Evolutionary conservation across 2,113 vertebrate genomes (phyloP).

Genomic region (Bombycilla garrulus): DNA sequence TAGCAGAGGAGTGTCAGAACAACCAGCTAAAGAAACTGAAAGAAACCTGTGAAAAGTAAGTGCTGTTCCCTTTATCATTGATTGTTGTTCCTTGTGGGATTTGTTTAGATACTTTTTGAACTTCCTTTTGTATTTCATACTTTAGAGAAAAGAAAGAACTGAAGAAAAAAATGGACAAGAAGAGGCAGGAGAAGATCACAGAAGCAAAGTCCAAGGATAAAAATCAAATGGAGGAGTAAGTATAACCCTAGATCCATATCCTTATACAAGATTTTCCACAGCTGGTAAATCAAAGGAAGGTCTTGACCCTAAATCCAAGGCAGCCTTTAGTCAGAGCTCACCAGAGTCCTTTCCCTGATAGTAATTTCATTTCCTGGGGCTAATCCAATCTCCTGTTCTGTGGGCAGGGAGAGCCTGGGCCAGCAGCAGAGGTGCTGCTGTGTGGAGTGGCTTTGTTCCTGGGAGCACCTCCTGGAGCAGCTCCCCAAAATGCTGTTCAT

Average conservation of each 20-base stretch:
- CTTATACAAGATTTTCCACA: neutral
- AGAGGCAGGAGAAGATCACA: conserved; percentile 93
- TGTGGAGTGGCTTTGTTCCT: neutral
- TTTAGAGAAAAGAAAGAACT: conserved; percentile 95
- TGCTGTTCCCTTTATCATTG: neutral
- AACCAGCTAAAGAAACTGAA: conserved; percentile 92
- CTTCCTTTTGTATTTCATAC: neutral
- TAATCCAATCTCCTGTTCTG: neutral
- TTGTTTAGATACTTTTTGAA: neutral
- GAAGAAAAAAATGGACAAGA: conserved; percentile 98
- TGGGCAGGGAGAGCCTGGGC: neutral
- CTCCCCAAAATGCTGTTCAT: neutral
- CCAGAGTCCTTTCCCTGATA: neutral
- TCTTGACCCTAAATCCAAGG: neutral
- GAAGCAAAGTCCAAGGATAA: conserved; percentile 95
- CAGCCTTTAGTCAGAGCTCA: neutral
- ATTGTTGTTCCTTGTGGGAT: neutral
- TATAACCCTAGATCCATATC: neutral
- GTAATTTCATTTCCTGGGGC: neutral
- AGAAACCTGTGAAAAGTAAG: conserved; percentile 95
- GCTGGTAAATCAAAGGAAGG: neutral
- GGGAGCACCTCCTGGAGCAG: neutral
- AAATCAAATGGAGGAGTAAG: conserved; percentile 95
- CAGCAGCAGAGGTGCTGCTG: neutral
- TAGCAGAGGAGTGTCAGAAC: conserved; percentile 93